phyloP scores from a whole-genome alignment of 2,888 invertebrate genomes.

The Sepiola atlantica region DNA sequence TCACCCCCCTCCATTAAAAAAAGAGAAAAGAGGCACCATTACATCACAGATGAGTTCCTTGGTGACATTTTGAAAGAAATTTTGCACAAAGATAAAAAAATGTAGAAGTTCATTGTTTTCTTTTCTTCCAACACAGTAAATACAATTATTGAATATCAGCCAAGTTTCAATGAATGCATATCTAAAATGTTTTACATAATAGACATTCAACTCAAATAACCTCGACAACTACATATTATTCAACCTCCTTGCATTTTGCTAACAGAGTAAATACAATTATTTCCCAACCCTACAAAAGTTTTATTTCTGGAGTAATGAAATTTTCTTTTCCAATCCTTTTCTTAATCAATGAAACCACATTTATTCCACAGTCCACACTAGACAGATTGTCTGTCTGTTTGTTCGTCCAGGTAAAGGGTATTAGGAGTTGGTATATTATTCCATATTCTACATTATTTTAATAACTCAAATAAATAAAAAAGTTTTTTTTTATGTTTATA shows the following conservation, averaged over 20 bases:
- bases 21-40: not conserved
- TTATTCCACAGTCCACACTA: slow-evolving; percentile 2
- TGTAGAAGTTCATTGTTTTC: too few species aligned
- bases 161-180: too few species aligned
- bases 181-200: too few species aligned
- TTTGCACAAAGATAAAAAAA: not conserved
- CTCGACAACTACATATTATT: too few species aligned
- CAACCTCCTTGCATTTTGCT: too few species aligned
- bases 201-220: too few species aligned
- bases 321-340: not conserved
- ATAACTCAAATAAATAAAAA: slow-evolving; percentile 32
- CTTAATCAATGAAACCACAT: not conserved
- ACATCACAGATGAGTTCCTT: slow-evolving; percentile 32
- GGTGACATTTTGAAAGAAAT: not conserved
- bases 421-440: not conserved
- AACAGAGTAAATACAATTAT: not conserved
- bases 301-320: not conserved
- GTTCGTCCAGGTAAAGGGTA: not conserved
- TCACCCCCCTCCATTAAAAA: not conserved
- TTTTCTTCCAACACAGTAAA: not conserved
- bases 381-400: not conserved
- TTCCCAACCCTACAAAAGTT: slow-evolving; percentile 12
- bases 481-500: not conserved
- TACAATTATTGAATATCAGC: not conserved
- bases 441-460: not conserved